These are phyloP conservation scores for Trematomus loennbergii DNA, from an alignment of 2,113 vertebrate species.

Conservation along the genomic window DNA sequence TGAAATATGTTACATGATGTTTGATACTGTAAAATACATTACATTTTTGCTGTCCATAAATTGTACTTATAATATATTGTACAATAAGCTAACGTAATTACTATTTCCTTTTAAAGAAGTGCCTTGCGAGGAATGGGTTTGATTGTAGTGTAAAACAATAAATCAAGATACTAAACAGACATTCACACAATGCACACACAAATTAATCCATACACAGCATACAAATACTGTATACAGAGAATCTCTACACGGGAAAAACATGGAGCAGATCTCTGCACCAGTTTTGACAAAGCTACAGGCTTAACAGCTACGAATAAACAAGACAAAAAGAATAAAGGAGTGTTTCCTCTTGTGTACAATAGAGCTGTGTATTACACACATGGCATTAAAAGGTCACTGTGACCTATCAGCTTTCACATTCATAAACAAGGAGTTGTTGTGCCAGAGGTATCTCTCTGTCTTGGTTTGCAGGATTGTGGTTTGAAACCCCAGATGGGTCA, in stretches of 20 bases:
- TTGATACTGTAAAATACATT: slow-evolving; percentile 35
- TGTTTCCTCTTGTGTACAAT: slow-evolving; percentile 35
- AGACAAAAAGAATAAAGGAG: slow-evolving; percentile 4
- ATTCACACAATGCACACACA: slow-evolving; percentile 23
- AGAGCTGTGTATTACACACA: slow-evolving; percentile 36
- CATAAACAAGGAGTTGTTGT: slow-evolving; percentile 24
- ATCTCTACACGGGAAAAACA: background rate
- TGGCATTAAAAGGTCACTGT: slow-evolving; percentile 46
- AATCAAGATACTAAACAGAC: slow-evolving; percentile 28
- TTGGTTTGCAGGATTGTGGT: slow-evolving; percentile 21
- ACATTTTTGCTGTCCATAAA: slow-evolving; percentile 3
- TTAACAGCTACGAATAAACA: slow-evolving; percentile 17
- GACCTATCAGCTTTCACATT: slow-evolving; percentile 11
- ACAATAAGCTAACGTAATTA: slow-evolving; percentile 40
- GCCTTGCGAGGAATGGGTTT: background rate
- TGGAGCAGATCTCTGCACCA: slow-evolving; percentile 7
- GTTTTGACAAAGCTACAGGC: slow-evolving; percentile 20
- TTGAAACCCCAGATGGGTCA: slow-evolving; percentile 14
- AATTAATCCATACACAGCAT: slow-evolving; percentile 18
- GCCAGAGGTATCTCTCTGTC: background rate
- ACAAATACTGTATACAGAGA: background rate
- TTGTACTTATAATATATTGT: slow-evolving; percentile 33
- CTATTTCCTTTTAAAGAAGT: slow-evolving; percentile 36
- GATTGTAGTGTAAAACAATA: slow-evolving; percentile 26
- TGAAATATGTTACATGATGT: slow-evolving; percentile 38